A percentile compares a stretch with the other conserved stretches of the same genome.
These are phyloP conservation scores for Venusia cambrica DNA, from an alignment of 2,888 invertebrate genomes.

Conservation along the genomic window DNA sequence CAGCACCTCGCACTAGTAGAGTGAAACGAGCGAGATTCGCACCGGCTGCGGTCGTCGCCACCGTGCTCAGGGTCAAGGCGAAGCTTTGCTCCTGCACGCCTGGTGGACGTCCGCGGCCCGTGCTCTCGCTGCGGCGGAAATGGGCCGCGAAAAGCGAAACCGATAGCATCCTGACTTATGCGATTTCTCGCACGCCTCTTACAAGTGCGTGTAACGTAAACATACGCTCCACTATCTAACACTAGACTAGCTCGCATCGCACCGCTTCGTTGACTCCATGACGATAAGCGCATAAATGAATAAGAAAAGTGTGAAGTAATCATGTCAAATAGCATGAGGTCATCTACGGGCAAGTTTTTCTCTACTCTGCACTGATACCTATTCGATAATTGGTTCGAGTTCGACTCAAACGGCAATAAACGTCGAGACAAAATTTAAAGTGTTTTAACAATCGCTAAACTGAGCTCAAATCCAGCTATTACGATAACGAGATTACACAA, in stretches of 20 bases:
- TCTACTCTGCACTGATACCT: no score
- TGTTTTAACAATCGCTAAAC: slow-evolving; percentile 56
- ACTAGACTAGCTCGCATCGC: slow-evolving; percentile 17
- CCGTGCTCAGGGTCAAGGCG: slow-evolving; percentile 80
- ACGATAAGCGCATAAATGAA: slow-evolving; percentile 32
- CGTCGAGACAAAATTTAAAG: slow-evolving; percentile 43
- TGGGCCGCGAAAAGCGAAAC: slow-evolving; percentile 66
- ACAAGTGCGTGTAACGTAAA: slow-evolving; percentile 27
- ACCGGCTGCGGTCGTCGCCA: slow-evolving; percentile 78
- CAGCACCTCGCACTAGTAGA: slow-evolving; percentile 52
- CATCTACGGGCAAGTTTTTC: no score
- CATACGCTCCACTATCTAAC: slow-evolving; percentile 27
- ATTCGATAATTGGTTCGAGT: no score
- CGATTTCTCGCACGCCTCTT: slow-evolving; percentile 38
- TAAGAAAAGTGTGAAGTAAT: no score
- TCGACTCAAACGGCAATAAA: slow-evolving; percentile 42
- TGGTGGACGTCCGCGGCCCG: slow-evolving; percentile 49
- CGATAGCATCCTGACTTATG: slow-evolving; percentile 48
- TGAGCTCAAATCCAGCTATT: slow-evolving; percentile 60
- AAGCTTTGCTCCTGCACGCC: slow-evolving; percentile 72
- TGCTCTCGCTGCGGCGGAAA: slow-evolving; percentile 58
- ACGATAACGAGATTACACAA: slow-evolving; percentile 78
- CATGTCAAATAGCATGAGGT: no score
- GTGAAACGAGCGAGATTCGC: slow-evolving; percentile 52
- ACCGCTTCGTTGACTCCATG: slow-evolving; percentile 31